These are phyloP conservation scores for Volucella inanis DNA, from an alignment of 2,888 invertebrate genomes.

Conservation along the genomic window DNA sequence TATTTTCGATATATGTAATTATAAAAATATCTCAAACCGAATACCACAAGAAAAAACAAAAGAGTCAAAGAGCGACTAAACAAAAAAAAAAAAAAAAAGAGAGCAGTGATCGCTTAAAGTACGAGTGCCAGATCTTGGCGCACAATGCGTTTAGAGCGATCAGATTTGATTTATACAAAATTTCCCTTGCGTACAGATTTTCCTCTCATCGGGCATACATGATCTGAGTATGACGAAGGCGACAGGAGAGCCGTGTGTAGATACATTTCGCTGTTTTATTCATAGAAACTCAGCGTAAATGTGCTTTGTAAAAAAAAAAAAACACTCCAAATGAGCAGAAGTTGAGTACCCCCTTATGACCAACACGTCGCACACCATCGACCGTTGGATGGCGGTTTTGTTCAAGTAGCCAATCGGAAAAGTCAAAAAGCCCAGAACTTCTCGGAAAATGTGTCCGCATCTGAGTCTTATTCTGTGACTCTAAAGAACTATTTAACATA, in stretches of 20 bases:
- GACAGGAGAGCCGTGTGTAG: constrained; percentile 40
- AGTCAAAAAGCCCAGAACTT: constrained; percentile 40
- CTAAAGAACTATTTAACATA: constrained; percentile 20
- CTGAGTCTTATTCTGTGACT: too few relatives aligned
- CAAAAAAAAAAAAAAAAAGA: neutral
- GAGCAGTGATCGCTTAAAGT: constrained; percentile 22
- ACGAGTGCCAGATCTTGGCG: constrained; percentile 14
- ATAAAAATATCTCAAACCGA: constrained; percentile 65
- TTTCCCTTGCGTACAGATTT: constrained; percentile 40
- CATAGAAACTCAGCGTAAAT: constrained; percentile 57
- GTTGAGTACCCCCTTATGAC: constrained; percentile 3
- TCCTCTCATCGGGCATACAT: constrained; percentile 20
- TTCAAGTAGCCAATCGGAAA: constrained; percentile 14
- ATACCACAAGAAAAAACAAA: constrained; percentile 23
- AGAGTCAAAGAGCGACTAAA: constrained; percentile 42
- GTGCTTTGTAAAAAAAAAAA: constrained; percentile 44
- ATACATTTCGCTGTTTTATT: constrained; percentile 50
- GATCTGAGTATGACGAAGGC: neutral
- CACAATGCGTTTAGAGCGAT: constrained; percentile 35
- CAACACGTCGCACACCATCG: neutral
- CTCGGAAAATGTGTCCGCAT: constrained; percentile 38
- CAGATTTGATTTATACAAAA: constrained; percentile 23
- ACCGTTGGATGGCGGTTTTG: constrained; percentile 6
- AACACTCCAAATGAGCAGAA: constrained; percentile 42
- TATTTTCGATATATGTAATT: constrained; percentile 65